phyloP scores from a whole-genome alignment of 2,113 vertebrate species.

The Sceloporus tristichus region DNA sequence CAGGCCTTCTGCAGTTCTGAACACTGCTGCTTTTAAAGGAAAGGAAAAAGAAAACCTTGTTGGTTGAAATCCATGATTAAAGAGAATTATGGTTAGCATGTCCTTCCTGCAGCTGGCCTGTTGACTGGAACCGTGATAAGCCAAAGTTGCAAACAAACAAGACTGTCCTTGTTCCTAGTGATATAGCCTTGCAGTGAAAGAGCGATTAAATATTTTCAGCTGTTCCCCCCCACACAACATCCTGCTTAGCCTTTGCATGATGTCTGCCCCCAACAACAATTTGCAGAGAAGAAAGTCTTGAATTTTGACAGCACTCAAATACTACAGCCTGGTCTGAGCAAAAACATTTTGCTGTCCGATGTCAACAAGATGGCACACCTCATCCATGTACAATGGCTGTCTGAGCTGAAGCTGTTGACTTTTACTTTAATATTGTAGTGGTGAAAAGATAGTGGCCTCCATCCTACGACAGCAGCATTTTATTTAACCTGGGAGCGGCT shows the following conservation, averaged over 20 bases:
- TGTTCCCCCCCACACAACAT: constrained; percentile 51
- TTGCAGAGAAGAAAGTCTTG: not conserved
- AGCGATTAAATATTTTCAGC: constrained; percentile 45
- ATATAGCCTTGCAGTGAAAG: constrained; percentile 53
- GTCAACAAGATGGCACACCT: no score
- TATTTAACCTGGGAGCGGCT: no score
- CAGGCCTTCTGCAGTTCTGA: not conserved
- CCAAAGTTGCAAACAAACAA: constrained; percentile 18
- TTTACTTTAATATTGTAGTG: no score
- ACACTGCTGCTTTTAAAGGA: not conserved
- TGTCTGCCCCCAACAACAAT: rapidly evolving
- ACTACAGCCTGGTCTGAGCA: not conserved
- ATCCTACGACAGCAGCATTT: no score
- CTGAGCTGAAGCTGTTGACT: no score
- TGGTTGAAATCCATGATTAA: not conserved
- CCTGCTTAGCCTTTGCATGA: constrained; percentile 10
- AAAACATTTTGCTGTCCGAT: no score
- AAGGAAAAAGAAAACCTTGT: not conserved
- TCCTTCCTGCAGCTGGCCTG: not conserved
- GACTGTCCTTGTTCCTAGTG: constrained; percentile 60
- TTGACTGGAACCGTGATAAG: not conserved
- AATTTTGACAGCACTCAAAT: not conserved
- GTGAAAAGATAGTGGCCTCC: no score
- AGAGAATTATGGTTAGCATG: not conserved
- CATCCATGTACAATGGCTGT: no score